phyloP scores from a whole-genome alignment of 2,113 vertebrate species.

The Elephas maximus region DNA sequence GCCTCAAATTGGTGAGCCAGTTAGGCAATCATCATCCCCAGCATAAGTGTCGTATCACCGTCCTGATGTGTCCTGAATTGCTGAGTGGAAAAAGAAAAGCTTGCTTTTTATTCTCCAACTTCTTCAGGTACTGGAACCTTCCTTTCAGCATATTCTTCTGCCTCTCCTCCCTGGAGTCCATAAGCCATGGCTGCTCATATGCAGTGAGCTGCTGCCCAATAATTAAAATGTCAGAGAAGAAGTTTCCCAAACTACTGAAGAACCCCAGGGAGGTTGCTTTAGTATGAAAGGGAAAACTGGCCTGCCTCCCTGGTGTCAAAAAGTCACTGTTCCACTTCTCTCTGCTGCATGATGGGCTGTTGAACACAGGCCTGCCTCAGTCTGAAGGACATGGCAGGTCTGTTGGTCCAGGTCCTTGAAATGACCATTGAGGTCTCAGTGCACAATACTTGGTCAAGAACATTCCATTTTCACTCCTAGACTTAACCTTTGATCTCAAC shows the following conservation, averaged over 20 bases:
- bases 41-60: not conserved
- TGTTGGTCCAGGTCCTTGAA: not conserved
- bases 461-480: not conserved
- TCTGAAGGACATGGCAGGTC: not conserved
- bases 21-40: not conserved
- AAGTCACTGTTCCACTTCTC: not conserved
- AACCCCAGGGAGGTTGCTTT: not conserved
- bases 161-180: not conserved
- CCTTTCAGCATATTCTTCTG: not conserved
- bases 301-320: not conserved
- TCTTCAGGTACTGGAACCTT: not conserved
- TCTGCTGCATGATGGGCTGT: not conserved
- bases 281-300: not conserved
- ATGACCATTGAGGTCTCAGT: not conserved
- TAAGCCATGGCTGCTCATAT: not conserved
- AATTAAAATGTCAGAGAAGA: not conserved
- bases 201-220: not conserved
- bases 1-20: not conserved
- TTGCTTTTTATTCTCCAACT: not conserved
- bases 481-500: not conserved
- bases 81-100: not conserved
- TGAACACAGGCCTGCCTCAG: not conserved
- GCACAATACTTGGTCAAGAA: not conserved
- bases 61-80: slow-evolving; percentile 12
- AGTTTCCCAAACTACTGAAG: not conserved